Percentiles rank a stretch among this genome's conserved stretches.
These are phyloP conservation scores for Nomada ferruginata DNA, from an alignment of 2,888 invertebrate genomes.

Conservation along the genomic window DNA sequence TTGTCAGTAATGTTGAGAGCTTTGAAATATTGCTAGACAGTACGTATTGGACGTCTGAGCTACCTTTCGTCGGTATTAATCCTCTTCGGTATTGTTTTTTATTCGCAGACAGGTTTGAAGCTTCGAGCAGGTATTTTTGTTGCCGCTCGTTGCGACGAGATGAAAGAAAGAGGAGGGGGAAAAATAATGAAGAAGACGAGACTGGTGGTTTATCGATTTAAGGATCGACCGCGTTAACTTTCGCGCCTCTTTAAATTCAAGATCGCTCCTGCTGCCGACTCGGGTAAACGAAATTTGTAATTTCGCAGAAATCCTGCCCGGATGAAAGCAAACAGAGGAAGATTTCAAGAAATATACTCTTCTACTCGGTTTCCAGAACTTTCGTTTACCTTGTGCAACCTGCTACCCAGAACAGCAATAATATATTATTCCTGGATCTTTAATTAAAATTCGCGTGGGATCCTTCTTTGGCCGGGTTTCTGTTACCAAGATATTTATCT, in stretches of 20 bases:
- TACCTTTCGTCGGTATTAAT: too few species aligned
- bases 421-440: slow-evolving; percentile 5
- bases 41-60: too few species aligned
- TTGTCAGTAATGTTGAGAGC: too few species aligned
- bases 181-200: background rate
- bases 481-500: too few species aligned
- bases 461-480: background rate
- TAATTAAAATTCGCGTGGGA: background rate
- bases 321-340: slow-evolving; percentile 65
- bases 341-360: slow-evolving; percentile 68
- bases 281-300: slow-evolving; percentile 42
- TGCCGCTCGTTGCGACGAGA: background rate
- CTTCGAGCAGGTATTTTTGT: too few species aligned
- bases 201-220: slow-evolving; percentile 38
- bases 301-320: slow-evolving; percentile 63
- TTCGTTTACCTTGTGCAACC: slow-evolving; percentile 13
- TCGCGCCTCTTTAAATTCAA: slow-evolving; percentile 27
- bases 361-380: slow-evolving; percentile 58
- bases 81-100: too few species aligned
- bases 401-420: background rate
- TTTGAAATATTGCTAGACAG: too few species aligned
- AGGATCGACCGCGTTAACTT: slow-evolving; percentile 30
- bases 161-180: background rate
- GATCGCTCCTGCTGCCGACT: slow-evolving; percentile 49
- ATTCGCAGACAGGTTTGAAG: too few species aligned